Evolutionary conservation across 2,888 invertebrate species (phyloP).

Genomic region (Apotomis betuletana): DNA sequence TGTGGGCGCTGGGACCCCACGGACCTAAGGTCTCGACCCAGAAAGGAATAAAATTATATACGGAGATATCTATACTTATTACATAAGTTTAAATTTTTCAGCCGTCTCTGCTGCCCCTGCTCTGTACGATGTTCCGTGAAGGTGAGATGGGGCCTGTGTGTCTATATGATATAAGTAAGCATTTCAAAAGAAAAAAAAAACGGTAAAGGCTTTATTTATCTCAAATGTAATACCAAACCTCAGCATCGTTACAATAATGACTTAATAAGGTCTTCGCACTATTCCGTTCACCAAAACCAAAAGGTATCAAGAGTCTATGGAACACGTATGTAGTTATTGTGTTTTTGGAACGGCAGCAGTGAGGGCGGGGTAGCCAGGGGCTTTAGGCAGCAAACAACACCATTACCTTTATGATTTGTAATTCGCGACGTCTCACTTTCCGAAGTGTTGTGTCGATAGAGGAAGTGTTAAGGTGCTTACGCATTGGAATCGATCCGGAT

Average conservation of each 20-base stretch:
- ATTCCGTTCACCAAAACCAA: background rate
- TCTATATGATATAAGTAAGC: no score
- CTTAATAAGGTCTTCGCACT: constrained; percentile 38
- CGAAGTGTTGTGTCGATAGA: constrained; percentile 15
- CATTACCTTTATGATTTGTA: constrained; percentile 47
- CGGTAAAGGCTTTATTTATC: background rate
- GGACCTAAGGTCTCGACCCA: no score
- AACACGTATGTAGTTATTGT: background rate
- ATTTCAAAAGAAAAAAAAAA: background rate
- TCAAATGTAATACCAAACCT: background rate
- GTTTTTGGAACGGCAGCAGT: constrained; percentile 6
- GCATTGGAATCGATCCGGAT: no score
- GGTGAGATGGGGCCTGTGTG: no score
- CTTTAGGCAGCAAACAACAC: constrained; percentile 30
- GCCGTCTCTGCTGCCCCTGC: no score
- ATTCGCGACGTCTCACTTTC: constrained; percentile 62
- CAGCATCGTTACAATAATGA: constrained; percentile 35
- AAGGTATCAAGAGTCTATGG: constrained; percentile 6
- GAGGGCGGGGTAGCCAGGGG: constrained; percentile 18
- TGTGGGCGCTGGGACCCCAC: no score
- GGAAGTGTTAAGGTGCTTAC: background rate
- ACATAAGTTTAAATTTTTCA: no score
- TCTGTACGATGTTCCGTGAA: no score
- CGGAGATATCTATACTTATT: no score
- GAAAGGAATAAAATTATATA: no score